Conservation (phyloP, 2,113 vertebrate genomes). For the Channa argus region DNA sequence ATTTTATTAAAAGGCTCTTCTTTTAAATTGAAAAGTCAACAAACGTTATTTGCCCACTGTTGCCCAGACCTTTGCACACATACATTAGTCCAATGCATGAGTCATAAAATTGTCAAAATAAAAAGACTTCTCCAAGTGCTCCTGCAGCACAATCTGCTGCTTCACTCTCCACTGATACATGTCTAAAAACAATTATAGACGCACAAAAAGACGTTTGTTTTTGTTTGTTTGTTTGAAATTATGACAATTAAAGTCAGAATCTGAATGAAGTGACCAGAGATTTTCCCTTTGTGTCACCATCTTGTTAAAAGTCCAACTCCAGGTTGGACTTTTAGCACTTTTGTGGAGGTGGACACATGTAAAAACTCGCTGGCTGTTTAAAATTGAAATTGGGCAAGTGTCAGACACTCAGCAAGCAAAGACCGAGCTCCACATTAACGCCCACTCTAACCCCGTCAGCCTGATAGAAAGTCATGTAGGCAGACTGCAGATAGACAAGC, state of each 20-base stretch:
- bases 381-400: slow-evolving; percentile 21
- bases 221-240: not conserved
- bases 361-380: not conserved
- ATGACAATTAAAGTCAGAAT: not conserved
- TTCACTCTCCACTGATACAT: not conserved
- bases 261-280: not conserved
- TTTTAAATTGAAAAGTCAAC: no score
- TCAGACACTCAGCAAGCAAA: slow-evolving; percentile 23
- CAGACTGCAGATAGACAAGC: slow-evolving; percentile 44
- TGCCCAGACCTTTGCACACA: no score
- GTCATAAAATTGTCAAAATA: no score
- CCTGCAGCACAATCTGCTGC: not conserved
- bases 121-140: not conserved
- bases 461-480: slow-evolving; percentile 2
- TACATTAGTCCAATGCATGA: not conserved
- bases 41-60: no score
- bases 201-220: not conserved
- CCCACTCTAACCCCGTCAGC: slow-evolving; percentile 30
- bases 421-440: slow-evolving; percentile 7
- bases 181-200: not conserved
- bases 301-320: not conserved
- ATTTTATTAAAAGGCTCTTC: no score
- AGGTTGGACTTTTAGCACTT: no score
- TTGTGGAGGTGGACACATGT: no score
- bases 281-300: not conserved